phyloP scores from a whole-genome alignment of 2,113 vertebrate species.

The Nothocercus nigrocapillus region DNA sequence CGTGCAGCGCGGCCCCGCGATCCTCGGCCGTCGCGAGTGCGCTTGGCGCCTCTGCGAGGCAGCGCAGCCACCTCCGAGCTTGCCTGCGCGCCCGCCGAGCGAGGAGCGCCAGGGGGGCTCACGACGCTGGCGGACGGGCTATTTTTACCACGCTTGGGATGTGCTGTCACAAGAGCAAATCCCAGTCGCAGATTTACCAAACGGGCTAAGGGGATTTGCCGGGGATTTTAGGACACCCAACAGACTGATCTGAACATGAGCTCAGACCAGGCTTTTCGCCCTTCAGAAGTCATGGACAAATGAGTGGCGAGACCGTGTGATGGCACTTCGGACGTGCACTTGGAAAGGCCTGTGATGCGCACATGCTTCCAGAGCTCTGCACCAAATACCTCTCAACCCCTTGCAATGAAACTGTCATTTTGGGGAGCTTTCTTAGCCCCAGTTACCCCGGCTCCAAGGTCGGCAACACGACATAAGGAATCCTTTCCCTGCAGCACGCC shows the following conservation, averaged over 20 bases:
- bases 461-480: not conserved
- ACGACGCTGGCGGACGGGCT: slow-evolving; percentile 22
- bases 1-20: not conserved
- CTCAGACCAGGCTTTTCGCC: slow-evolving; percentile 51
- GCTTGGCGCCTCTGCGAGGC: not conserved
- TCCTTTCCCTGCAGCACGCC: not conserved
- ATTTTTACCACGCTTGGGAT: slow-evolving; percentile 53
- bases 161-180: slow-evolving; percentile 52
- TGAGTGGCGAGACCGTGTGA: rapidly evolving
- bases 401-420: not conserved
- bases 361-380: no score
- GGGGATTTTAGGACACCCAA: slow-evolving; percentile 34
- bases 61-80: not conserved
- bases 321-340: not conserved
- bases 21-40: not conserved
- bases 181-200: slow-evolving; percentile 46
- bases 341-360: not conserved
- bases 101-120: slow-evolving; percentile 11
- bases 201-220: slow-evolving; percentile 64
- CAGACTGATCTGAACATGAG: slow-evolving; percentile 33
- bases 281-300: slow-evolving; percentile 42
- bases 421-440: not conserved
- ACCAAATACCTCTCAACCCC: not conserved
- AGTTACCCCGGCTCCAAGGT: not conserved
- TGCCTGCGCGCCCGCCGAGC: slow-evolving; percentile 29